Percentiles rank a stretch among this genome's conserved stretches.
phyloP scores from a whole-genome alignment of 2,113 vertebrate species.

The Zosterops japonicus region DNA sequence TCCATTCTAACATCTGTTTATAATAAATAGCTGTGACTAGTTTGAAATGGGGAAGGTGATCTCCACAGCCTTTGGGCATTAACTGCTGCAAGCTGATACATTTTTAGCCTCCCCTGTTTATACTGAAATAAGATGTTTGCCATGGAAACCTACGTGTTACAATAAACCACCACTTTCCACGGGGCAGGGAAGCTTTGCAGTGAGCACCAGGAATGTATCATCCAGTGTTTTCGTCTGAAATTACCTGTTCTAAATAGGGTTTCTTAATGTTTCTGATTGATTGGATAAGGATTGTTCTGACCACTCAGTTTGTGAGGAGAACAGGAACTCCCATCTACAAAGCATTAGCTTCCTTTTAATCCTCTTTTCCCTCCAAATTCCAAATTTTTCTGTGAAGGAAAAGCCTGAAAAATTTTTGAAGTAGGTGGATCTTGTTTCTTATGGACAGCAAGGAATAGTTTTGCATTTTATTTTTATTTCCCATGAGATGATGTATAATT shows the following conservation, averaged over 20 bases:
- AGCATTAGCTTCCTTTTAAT: background rate
- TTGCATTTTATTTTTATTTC: background rate
- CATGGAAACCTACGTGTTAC: slow-evolving; percentile 10
- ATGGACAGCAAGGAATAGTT: background rate
- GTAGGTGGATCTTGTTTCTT: background rate
- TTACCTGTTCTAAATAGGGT: background rate
- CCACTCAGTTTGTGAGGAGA: background rate
- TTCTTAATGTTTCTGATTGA: background rate
- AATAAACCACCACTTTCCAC: background rate
- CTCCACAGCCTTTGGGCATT: slow-evolving; percentile 2
- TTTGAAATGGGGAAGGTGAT: slow-evolving; percentile 11
- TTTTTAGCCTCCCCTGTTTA: slow-evolving; percentile 8
- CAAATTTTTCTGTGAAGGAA: background rate
- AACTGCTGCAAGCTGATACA: background rate
- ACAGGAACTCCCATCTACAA: background rate
- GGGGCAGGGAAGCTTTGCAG: background rate
- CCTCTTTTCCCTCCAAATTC: background rate
- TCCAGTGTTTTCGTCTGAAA: background rate
- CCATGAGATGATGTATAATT: background rate
- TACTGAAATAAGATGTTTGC: slow-evolving; percentile 48
- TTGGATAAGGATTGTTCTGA: background rate
- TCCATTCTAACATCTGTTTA: background rate
- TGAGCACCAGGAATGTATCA: background rate
- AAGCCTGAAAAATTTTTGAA: background rate
- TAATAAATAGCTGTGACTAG: background rate